Base-by-base conservation (phyloP, 2,113 vertebrate genomes). In the Laticauda colubrina region DNA sequence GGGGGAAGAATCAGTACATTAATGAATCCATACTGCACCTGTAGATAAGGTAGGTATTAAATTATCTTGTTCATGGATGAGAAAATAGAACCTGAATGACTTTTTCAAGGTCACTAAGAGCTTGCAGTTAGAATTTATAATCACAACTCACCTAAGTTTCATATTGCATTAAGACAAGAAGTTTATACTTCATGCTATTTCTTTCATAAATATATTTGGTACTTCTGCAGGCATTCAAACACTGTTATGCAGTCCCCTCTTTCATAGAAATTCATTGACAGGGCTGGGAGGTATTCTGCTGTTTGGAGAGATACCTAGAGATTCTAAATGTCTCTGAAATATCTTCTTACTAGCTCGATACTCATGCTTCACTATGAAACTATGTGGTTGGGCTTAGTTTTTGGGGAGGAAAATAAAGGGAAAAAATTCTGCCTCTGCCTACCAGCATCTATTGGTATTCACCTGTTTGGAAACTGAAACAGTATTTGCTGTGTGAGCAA, bases 1-100 rank as follows among this genome's bases (percentile, higher is more conserved):
- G 18, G 21, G 14, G 14, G 26, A 24, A 15, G 21, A 91, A 23
- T 14, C 7, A 23, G 39, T 6, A 56, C 43, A 87, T 88, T 86
- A 34, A 81, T 89, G 34, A 81, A 48, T 43, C n/a, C 11, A 64
- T 54, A 53, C 23, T 51, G 12, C 55, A 85, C 88, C 75, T 90
- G 54, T 23, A 51, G 51, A 21, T 86, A 34, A 53, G 45, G 45
- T 55, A 64, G 45, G 56, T 56, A 89, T 92, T 89, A 92, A 51
- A 43, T 57, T 51, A 51, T 57, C 88, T 92, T 59, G 69, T 85
- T 92, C 75, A 90, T 86, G 55, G 88, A 86, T 86, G 88, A 64
- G 53, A 86, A 61, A 86, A 29, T 56, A 93, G 88, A 93, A 90
- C 23, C 8, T 43, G 88, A 86, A n/a, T 90, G 75, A 85, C n/a